Evolutionary conservation across 2,113 vertebrate species (phyloP), one percentile per base, ranked within the genome.

Genomic region (Laticauda laticaudata): DNA sequence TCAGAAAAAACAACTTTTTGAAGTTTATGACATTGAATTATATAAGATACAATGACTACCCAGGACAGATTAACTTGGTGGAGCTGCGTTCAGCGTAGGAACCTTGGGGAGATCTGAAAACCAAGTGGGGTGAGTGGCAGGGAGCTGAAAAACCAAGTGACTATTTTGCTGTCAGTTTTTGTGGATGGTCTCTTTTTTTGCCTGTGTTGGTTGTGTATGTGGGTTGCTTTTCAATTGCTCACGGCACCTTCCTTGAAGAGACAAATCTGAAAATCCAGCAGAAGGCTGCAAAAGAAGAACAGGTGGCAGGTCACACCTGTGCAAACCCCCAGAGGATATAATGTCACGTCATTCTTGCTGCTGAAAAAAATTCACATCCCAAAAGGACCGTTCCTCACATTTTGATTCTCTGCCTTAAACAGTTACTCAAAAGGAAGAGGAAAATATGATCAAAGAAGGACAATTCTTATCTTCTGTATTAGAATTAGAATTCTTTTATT

Each of bases 1-100:
- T 89, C 88, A 54, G 48, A 92, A 86, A 55, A 89, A 59, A 64
- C 87, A 45, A 43, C 59, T 57, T 95, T 90, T 91, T 90, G 29
- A 0, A 54, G 57, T 26, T 91, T 90, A 59, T 11, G 90, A 20
- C 48, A 88, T 89, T 92, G 93, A 90, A 29, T 93, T 93, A 7
- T 18, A 45, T 45, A 64, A 59, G 89, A 59, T 48, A 34, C 11
- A 5, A 20, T 53, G 91, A 5, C 0, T 29, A 88, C 75, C 69
- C 43, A 64, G 93, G 53, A n/a, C 14, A 89, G 87, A 86, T 81
- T 21, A 86, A 93, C 39, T 90, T 92, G 87, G 90, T 15, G 24
- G 91, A 6, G 59, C 92, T 55, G 87, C 87, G 85, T 54, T 26
- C 14, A 91, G 53, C 59, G 69, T 88, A 96, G 90, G 75, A 10